Evolutionary conservation across 64 coral and sea anemone species (phyloP), one percentile per base, ranked within the genome.

Genomic region (Actinia equina): DNA sequence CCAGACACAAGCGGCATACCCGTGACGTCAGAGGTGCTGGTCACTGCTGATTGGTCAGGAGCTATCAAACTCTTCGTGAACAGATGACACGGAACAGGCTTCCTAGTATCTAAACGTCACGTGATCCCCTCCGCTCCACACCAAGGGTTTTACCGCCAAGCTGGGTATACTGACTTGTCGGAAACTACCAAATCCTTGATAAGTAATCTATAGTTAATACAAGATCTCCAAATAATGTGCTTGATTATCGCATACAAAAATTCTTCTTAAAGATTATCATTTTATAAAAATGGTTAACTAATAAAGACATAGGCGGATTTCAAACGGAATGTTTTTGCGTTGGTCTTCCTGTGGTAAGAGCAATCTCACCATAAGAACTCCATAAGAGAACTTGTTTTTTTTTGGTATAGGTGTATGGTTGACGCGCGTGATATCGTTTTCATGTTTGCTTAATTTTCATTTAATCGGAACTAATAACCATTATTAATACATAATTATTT

Each of bases 41-140:
- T 99, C 13, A 92, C 97, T 55, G 97, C 97, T 95, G 97, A 99
- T 95, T 99, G 97, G 97, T 93, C 90, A 45, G 97, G 97, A 67
- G 90, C 93, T 37, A 95, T 99, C 18, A 99, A 99, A 70, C 61
- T 99, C 11, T 99, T 95, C 59, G 93, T 99, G 9, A 99, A 99
- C 57, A 95, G 93, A 99, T 99, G 88, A 91, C 91, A 91, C 43
- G 19, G 62, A 56, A 67, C 37, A 27, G 49, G 63, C 9, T 82
- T 55, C 8, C 14, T 74, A 58, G n/a, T 44, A 26, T 42, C 30
- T 30, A 11, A 25, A 41, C 27, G 69, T 74, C 69, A 74, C 8
- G 69, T 30, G n/a, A 41, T 26, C 37, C 69, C 25, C 69, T 74
- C 69, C 69, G 13, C 69, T 26, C 7, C 11, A 41, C n/a, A 6